phyloP scores from a whole-genome alignment of 2,797 vertebrate genomes.

The Chrosomus eos region DNA sequence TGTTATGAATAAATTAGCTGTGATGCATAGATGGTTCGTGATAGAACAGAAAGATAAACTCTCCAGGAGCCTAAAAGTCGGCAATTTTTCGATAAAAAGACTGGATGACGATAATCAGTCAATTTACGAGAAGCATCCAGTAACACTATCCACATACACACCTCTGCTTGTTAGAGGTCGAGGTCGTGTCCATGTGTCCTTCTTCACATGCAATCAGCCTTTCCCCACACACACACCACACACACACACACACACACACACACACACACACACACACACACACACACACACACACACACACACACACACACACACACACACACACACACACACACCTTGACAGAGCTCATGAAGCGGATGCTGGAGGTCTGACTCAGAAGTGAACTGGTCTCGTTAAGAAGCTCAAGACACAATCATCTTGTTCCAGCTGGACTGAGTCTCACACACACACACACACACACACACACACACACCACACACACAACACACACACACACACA shows the following conservation, averaged over 20 bases:
- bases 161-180: background rate
- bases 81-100: background rate
- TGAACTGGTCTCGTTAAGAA: constrained; percentile 15
- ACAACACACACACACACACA: background rate
- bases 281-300: too few species aligned
- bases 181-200: background rate
- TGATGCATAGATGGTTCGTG: background rate
- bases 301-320: too few species aligned
- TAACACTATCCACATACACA: background rate
- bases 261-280: too few species aligned
- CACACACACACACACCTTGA: background rate
- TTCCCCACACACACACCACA: background rate
- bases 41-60: background rate
- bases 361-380: constrained; percentile 38
- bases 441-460: background rate
- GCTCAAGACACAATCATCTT: too few species aligned
- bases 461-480: too few species aligned
- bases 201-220: background rate
- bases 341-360: background rate
- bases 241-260: background rate
- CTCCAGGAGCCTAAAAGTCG: background rate
- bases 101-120: background rate
- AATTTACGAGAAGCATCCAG: background rate
- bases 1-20: background rate
- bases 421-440: constrained; percentile 12